Percentiles rank a stretch among this genome's conserved stretches.
These are phyloP conservation scores for Tragulus kanchil DNA, from an alignment of 2,113 vertebrate genomes.

Conservation along the genomic window DNA sequence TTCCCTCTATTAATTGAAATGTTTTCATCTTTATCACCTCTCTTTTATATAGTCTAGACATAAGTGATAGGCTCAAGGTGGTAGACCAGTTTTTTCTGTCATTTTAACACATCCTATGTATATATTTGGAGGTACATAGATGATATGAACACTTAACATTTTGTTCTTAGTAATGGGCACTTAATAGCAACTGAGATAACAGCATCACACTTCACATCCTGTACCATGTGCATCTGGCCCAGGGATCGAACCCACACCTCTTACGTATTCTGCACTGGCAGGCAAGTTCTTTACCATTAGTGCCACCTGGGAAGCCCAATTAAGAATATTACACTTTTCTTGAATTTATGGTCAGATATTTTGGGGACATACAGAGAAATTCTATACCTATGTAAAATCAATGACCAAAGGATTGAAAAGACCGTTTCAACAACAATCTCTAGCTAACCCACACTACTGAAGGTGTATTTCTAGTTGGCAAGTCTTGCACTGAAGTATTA, in stretches of 20 bases:
- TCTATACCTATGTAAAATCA: background rate
- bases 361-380: background rate
- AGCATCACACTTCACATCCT: background rate
- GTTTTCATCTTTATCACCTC: background rate
- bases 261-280: too few relatives aligned
- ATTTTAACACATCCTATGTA: background rate
- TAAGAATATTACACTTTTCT: background rate
- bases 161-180: background rate
- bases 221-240: background rate
- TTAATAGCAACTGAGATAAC: background rate
- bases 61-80: background rate
- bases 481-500: background rate
- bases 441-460: background rate
- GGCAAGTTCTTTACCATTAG: too few relatives aligned
- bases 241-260: too few relatives aligned
- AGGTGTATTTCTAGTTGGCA: conserved; percentile 52
- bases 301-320: too few relatives aligned
- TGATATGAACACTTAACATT: background rate
- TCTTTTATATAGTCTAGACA: background rate
- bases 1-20: background rate
- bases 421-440: background rate
- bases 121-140: background rate
- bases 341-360: background rate
- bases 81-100: background rate
- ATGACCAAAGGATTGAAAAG: background rate